Percentiles rank a stretch among this genome's conserved stretches.
Conservation (phyloP, 2,797 vertebrate genomes). For the Chiroxiphia lanceolata region DNA sequence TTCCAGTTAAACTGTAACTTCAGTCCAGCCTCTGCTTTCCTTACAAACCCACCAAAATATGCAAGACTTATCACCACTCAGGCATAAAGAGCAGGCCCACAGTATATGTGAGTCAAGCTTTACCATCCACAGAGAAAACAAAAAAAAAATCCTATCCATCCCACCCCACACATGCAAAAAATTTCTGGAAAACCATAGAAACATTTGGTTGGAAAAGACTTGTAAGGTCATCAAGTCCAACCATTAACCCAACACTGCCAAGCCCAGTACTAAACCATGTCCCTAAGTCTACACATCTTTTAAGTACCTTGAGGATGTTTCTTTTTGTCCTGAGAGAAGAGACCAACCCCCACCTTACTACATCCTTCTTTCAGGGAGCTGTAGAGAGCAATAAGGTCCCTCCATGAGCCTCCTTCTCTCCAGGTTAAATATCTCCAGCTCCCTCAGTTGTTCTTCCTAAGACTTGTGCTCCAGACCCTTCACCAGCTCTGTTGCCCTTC, state of each 20-base stretch:
- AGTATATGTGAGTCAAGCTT: background rate
- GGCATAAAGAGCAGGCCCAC: background rate
- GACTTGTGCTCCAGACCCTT: background rate
- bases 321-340: background rate
- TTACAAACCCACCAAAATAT: background rate
- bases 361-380: background rate
- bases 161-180: background rate
- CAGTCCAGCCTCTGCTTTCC: background rate
- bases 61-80: background rate
- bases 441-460: background rate
- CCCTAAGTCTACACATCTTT: fast-evolving
- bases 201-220: background rate
- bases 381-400: background rate
- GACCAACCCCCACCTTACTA: fast-evolving
- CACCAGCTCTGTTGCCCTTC: fast-evolving
- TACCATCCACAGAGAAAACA: background rate
- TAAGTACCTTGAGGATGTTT: background rate
- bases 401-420: background rate
- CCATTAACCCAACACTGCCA: background rate
- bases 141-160: background rate
- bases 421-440: background rate
- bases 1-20: background rate
- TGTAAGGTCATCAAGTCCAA: background rate
- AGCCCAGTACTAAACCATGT: background rate
- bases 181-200: background rate